Conservation (phyloP, 92 coral and sea anemone species). For the Siderastrea radians region DNA sequence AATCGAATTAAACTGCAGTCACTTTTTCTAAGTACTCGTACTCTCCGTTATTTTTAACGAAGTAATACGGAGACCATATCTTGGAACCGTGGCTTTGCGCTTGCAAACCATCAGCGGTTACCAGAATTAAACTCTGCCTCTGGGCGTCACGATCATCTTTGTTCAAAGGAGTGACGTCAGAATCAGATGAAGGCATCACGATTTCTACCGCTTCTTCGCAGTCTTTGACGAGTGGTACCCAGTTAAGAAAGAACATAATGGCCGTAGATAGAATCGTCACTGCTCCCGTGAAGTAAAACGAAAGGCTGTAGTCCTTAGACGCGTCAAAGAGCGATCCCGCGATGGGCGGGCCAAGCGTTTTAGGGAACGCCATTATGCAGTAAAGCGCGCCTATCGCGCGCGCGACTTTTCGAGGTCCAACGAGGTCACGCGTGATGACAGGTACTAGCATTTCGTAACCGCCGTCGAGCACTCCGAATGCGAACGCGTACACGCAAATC, state of each 20-base stretch:
- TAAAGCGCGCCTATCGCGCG: constrained; percentile 78
- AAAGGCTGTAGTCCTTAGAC: constrained; percentile 52
- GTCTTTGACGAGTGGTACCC: constrained; percentile 22
- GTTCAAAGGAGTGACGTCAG: constrained; percentile 15
- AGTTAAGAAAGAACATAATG: constrained; percentile 51
- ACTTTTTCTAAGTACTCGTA: constrained; percentile 3
- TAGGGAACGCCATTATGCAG: constrained; percentile 75
- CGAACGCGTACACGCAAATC: constrained; percentile 68
- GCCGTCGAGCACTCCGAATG: constrained; percentile 81
- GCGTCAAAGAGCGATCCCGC: constrained; percentile 77
- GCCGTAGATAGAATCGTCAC: constrained; percentile 62
- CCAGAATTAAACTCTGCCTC: neutral
- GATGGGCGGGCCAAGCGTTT: constrained; percentile 81
- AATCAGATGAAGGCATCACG: constrained; percentile 5
- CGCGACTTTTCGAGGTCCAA: constrained; percentile 61
- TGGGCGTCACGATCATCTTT: neutral
- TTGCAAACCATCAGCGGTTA: neutral
- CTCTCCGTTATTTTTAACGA: constrained; percentile 22
- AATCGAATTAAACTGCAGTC: neutral
- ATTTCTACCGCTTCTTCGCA: neutral
- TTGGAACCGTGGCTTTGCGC: neutral
- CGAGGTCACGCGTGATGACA: constrained; percentile 78
- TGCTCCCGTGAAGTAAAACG: constrained; percentile 71
- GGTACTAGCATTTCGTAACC: constrained; percentile 84
- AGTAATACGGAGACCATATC: constrained; percentile 13